Evolutionary conservation across 2,888 invertebrate species (phyloP), one percentile per base, ranked within the genome.

Genomic region (Nomada goodeniana): DNA sequence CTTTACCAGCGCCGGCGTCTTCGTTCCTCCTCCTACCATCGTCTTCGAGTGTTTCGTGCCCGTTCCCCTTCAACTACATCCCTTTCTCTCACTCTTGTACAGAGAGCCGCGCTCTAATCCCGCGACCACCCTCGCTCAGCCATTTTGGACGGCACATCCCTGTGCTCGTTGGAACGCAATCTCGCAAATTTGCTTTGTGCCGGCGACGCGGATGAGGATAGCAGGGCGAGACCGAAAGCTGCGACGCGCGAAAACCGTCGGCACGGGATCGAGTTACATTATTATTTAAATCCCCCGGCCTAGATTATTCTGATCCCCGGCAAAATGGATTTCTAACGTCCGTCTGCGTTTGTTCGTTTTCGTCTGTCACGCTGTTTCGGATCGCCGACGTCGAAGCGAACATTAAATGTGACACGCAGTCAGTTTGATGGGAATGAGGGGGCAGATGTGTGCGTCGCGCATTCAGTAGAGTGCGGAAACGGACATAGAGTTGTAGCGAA

Each of bases 151-250:
- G 84, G 88, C 84, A 87, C 88, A 61, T 84, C 87, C 73, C 83
- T 72, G 83, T 53, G 86, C 63, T 79, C 86, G 88, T 86, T 83
- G 89, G 90, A 89, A 89, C 86, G 88, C 89, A 90, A 91, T 91
- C 90, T 91, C 88, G 87, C 88, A 89, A 91, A 91, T 91, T 90
- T 88, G 89, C 89, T 91, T 90, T 90, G 89, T 89, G 78, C 77
- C 84, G 67, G 59, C 20, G 50, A 59, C 13, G 50, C 9, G 50
- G 77, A 59, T 65, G 68, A 70, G 36, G 70, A 83, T 72, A 70
- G 47, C 64, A 77, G 74, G 76, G 80, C 81, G 83, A 72, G 75
- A 69, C 65, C 76, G 70, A 76, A 73, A 83, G 77, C 77, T 76
- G 82, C 69, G 87, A 80, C 80, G 78, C 87, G 84, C 82, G 80